These are phyloP conservation scores for Chaenogobius annularis DNA, from an alignment of 2,113 vertebrate species.

Conservation along the genomic window DNA sequence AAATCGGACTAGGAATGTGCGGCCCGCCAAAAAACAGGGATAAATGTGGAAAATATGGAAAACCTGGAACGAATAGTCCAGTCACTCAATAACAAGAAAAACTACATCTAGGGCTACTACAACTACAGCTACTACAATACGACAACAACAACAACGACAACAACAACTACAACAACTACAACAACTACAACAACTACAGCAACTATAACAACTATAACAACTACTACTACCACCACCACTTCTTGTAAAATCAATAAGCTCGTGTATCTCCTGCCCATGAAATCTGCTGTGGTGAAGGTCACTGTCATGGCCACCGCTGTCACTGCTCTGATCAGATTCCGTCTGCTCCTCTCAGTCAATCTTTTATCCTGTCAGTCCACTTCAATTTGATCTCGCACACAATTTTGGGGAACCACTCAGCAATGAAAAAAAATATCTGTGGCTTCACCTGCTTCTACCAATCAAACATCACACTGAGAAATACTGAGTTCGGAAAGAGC, in stretches of 20 bases:
- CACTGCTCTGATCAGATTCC: slow-evolving; percentile 7
- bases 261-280: not conserved
- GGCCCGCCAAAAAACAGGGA: too few relatives aligned
- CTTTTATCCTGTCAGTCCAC: slow-evolving; percentile 28
- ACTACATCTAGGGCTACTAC: too few relatives aligned
- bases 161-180: not conserved
- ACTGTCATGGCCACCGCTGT: slow-evolving; percentile 21
- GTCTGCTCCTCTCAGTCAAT: slow-evolving; percentile 46
- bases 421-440: not conserved
- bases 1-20: too few relatives aligned
- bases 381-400: slow-evolving; percentile 17
- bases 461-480: not conserved
- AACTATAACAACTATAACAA: not conserved
- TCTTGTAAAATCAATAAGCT: not conserved
- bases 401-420: slow-evolving; percentile 16
- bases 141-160: not conserved
- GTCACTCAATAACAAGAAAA: not conserved
- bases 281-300: slow-evolving; percentile 16
- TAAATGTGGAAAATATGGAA: too few relatives aligned
- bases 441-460: not conserved
- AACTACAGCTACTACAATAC: too few relatives aligned
- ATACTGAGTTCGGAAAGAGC: not conserved
- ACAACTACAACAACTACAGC: not conserved
- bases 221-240: not conserved
- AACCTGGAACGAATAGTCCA: too few relatives aligned